Evolutionary conservation across 2,797 vertebrate species (phyloP).

Genomic region (Danio tinwini): DNA sequence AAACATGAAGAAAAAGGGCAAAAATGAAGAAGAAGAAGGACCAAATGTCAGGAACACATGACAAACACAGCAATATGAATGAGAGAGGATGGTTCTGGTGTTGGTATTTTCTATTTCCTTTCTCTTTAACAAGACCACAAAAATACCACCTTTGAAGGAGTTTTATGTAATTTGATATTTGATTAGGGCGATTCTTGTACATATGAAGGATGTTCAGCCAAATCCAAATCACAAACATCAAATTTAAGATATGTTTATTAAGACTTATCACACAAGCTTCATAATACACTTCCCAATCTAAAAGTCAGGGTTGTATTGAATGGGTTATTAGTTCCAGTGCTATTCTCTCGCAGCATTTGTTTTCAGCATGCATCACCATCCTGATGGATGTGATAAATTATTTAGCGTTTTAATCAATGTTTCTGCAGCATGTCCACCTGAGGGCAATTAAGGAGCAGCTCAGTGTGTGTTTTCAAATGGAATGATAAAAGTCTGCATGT

Average conservation of each 20-base stretch:
- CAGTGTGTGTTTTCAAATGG: conserved; percentile 10
- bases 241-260: neutral
- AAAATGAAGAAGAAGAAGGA: no score
- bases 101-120: no score
- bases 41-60: no score
- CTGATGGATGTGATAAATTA: conserved; percentile 40
- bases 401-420: conserved; percentile 28
- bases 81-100: no score
- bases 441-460: conserved; percentile 17
- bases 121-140: no score
- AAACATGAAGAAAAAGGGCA: no score
- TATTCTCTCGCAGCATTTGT: neutral
- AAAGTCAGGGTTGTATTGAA: neutral
- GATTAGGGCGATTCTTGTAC: no score
- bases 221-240: no score
- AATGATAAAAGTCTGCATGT: neutral
- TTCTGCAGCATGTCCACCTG: conserved; percentile 27
- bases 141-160: no score
- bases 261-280: neutral
- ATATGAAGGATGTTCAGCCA: no score
- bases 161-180: no score
- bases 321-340: neutral
- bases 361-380: neutral
- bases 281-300: neutral
- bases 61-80: no score